Conservation (phyloP, 2,888 invertebrate species). For the Cerastis leucographa region DNA sequence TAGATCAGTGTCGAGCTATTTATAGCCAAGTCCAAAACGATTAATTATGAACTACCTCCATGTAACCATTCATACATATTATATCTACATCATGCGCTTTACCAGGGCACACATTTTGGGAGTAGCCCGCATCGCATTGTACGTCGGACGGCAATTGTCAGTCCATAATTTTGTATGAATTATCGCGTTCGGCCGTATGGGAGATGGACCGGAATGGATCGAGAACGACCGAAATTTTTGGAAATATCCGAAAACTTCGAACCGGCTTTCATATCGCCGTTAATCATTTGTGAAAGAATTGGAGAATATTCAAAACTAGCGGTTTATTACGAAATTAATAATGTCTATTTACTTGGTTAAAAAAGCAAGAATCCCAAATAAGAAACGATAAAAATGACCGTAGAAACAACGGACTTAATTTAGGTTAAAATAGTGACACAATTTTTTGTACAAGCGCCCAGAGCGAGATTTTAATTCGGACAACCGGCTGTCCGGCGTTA, state of each 20-base stretch:
- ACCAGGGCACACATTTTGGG: constrained; percentile 59
- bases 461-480: constrained; percentile 75
- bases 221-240: constrained; percentile 42
- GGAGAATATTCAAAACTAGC: not conserved
- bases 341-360: not conserved
- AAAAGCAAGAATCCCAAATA: constrained; percentile 16
- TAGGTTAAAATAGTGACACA: constrained; percentile 65
- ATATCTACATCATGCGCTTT: constrained; percentile 21
- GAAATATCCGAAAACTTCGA: constrained; percentile 30
- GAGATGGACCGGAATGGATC: constrained; percentile 53
- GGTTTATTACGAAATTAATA: not conserved
- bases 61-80: constrained; percentile 24
- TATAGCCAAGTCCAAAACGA: constrained; percentile 20
- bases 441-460: constrained; percentile 72
- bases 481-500: constrained; percentile 74
- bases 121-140: constrained; percentile 60
- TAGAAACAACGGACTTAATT: constrained; percentile 59
- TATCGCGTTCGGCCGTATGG: constrained; percentile 44
- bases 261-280: constrained; percentile 12
- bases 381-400: constrained; percentile 41
- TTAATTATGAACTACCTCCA: constrained; percentile 44
- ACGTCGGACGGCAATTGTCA: constrained; percentile 58
- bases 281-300: constrained; percentile 7
- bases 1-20: constrained; percentile 12
- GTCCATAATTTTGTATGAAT: constrained; percentile 67